Evolutionary conservation across 2,888 invertebrate species (phyloP).

Genomic region (Drosophila subquinaria): DNA sequence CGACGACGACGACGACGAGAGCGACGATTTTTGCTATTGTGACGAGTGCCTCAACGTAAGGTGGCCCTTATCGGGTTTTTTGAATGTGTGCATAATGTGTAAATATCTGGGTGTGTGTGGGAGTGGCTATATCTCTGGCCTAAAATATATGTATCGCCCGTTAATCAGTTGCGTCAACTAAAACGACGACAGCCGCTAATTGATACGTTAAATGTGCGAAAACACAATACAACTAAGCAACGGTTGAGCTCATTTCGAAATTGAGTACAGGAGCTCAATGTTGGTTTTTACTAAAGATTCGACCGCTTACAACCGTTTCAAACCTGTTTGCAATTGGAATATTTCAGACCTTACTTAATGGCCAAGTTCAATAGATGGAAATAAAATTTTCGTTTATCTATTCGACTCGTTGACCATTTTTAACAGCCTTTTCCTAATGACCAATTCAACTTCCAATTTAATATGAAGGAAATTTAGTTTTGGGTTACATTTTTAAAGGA

Average conservation of each 20-base stretch:
- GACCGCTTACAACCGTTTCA: conserved; percentile 2
- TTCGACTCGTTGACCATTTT: too few relatives aligned
- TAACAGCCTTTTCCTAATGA: too few relatives aligned
- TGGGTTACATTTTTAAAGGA: not conserved
- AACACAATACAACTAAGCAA: conserved; percentile 1
- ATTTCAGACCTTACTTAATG: not conserved
- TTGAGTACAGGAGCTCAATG: not conserved
- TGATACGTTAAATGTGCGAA: conserved; percentile 30
- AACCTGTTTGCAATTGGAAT: not conserved
- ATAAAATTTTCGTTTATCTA: too few relatives aligned
- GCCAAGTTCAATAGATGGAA: too few relatives aligned
- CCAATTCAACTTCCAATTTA: too few relatives aligned
- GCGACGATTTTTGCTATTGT: conserved; percentile 91
- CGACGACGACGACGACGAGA: conserved; percentile 86
- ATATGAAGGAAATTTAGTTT: not conserved
- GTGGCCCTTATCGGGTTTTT: conserved; percentile 50
- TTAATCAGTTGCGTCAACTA: conserved; percentile 37
- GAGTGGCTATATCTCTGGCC: conserved; percentile 6
- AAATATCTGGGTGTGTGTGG: not conserved
- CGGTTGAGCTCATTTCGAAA: not conserved
- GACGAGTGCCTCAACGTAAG: conserved; percentile 89
- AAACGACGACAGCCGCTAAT: conserved; percentile 36
- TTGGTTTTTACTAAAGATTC: not conserved
- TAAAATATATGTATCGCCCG: conserved; percentile 17
- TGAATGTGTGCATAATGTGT: not conserved